Evolutionary conservation across 2,113 vertebrate species (phyloP), one percentile per base, ranked within the genome.

Genomic region (Lontra canadensis): DNA sequence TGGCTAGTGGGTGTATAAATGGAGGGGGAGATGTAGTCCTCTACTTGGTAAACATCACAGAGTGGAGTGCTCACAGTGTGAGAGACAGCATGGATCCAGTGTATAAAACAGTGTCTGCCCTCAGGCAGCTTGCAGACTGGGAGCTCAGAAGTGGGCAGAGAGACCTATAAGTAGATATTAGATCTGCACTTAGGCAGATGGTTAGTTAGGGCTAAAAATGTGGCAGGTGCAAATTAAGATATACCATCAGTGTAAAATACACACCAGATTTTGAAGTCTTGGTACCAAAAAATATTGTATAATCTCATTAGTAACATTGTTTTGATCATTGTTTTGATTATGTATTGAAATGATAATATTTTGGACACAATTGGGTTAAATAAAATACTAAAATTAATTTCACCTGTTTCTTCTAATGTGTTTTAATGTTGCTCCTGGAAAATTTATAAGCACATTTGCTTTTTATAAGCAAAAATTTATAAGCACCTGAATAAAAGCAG

Each of bases 341-440:
- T 69, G 49, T 34, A 31, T 59, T 26, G 25, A 69, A 79, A 84
- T 18, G 34, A n/a, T 55, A 25, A 39, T 39, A 34, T 47, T 79
- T 73, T 79, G 63, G 79, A 39, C 7, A 11, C 11, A 8, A 15
- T 10, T 29, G 44, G 31, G 57, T 80, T 88, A 78, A 97, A 92
- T 94, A 86, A 96, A 95, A 87, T 49, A 18, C 34, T 31, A 20
- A 59, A 57, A 36, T 90, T 47, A 21, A 34, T 61, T 90, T 88
- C 12, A 31, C 14, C 29, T 81, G 26, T 92, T 79, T 61, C 42
- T 88, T 88, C 59, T 26, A 73, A 21, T 55, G 71, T 23, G 63
- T 36, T 18, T 84, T 44, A 63, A 36, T 29, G 18, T 18, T 39
- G 57, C 47, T 82, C 36, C 13, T 36, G 44, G 55, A 80, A 63